phyloP scores from a whole-genome alignment of 2,113 vertebrate species.

The Neodon shergylaensis region DNA sequence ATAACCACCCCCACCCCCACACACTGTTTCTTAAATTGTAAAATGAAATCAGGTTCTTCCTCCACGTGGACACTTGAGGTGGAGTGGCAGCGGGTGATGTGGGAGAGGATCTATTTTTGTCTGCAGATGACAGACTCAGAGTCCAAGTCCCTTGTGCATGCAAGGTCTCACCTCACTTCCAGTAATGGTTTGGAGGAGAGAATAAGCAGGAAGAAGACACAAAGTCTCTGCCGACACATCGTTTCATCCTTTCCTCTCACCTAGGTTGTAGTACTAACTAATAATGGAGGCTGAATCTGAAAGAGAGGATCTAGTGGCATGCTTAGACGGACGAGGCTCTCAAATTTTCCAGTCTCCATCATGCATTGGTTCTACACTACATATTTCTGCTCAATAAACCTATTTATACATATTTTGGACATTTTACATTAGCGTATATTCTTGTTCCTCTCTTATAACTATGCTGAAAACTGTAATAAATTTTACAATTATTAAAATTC shows the following conservation, averaged over 20 bases:
- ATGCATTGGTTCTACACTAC: not conserved
- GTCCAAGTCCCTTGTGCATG: not conserved
- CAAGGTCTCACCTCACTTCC: not conserved
- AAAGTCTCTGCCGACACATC: not conserved
- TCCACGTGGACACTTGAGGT: not conserved
- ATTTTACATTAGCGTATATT: not conserved
- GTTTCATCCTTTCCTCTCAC: not conserved
- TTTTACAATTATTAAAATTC: not conserved
- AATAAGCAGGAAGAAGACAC: not conserved
- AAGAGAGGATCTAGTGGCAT: not conserved
- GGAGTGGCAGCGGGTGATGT: not conserved
- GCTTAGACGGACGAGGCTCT: not conserved
- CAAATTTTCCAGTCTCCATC: not conserved
- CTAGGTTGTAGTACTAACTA: not conserved
- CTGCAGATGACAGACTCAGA: not conserved
- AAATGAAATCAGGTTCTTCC: not conserved
- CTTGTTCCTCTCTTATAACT: not conserved
- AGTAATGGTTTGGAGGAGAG: not conserved
- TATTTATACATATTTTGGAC: not conserved
- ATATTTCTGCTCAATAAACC: not conserved
- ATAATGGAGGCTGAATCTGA: not conserved
- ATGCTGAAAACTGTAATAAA: not conserved
- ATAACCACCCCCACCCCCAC: not conserved
- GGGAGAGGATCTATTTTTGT: not conserved
- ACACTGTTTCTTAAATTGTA: not conserved